Conservation (phyloP, 2,797 vertebrate genomes). For the Momotus momota region DNA sequence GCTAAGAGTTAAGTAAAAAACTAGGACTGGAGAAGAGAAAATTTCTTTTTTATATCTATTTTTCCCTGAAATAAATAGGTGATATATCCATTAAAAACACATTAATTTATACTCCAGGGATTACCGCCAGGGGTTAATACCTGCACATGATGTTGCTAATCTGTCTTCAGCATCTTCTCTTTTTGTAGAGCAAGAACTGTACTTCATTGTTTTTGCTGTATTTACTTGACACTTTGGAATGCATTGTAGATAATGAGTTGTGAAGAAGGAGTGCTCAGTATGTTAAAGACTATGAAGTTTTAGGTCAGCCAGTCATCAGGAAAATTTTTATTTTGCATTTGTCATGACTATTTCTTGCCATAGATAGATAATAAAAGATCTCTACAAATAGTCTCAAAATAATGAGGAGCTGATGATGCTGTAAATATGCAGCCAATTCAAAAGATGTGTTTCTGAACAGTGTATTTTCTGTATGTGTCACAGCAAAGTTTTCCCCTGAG, state of each 20-base stretch:
- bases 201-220: not conserved
- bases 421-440: not conserved
- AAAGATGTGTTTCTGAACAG: not conserved
- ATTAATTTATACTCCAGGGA: not conserved
- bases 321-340: conserved; percentile 21
- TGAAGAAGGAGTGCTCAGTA: not conserved
- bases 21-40: not conserved
- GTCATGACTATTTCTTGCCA: not conserved
- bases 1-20: not conserved
- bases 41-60: not conserved
- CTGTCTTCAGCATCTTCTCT: not conserved
- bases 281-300: not conserved
- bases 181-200: not conserved
- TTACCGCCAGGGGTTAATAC: not conserved
- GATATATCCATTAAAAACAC: not conserved
- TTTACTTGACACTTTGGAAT: not conserved
- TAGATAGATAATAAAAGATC: not conserved
- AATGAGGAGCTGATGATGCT: conserved; percentile 26
- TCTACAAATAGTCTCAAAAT: conserved; percentile 47
- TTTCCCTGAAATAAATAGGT: not conserved
- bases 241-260: conserved; percentile 13
- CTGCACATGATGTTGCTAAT: not conserved
- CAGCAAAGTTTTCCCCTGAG: not conserved
- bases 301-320: not conserved
- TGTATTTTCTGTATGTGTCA: not conserved